These are phyloP conservation scores for Deroptyus accipitrinus DNA, from an alignment of 2,113 vertebrate species.

Conservation along the genomic window DNA sequence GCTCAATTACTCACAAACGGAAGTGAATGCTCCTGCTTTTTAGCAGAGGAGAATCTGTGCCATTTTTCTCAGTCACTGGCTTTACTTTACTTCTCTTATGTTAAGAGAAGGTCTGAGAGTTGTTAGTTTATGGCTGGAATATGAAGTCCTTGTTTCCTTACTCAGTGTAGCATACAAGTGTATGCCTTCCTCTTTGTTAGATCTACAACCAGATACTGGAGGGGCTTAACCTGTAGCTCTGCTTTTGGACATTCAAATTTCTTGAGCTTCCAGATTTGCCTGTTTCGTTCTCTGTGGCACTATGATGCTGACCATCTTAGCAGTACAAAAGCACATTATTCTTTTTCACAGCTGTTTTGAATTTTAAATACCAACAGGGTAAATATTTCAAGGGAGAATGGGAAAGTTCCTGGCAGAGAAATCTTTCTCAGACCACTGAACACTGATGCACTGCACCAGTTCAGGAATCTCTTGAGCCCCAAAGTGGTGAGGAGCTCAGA, in stretches of 20 bases:
- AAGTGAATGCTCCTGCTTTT: background rate
- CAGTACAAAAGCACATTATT: background rate
- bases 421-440: background rate
- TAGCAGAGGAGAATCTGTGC: background rate
- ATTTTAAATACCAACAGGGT: background rate
- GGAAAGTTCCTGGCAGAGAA: background rate
- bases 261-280: background rate
- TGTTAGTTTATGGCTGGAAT: background rate
- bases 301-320: background rate
- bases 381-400: background rate
- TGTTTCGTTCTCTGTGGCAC: background rate
- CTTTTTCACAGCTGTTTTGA: background rate
- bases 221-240: background rate
- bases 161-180: rapidly evolving
- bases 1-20: background rate
- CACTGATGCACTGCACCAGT: background rate
- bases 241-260: background rate
- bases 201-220: background rate
- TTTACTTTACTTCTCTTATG: background rate
- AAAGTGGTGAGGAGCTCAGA: background rate
- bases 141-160: background rate
- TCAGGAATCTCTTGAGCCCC: background rate
- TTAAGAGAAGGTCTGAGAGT: background rate
- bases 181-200: background rate
- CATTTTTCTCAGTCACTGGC: background rate